A percentile compares a stretch with the other conserved stretches of the same genome.
phyloP scores from a whole-genome alignment of 2,113 vertebrate genomes.

The Brienomyrus brachyistius region DNA sequence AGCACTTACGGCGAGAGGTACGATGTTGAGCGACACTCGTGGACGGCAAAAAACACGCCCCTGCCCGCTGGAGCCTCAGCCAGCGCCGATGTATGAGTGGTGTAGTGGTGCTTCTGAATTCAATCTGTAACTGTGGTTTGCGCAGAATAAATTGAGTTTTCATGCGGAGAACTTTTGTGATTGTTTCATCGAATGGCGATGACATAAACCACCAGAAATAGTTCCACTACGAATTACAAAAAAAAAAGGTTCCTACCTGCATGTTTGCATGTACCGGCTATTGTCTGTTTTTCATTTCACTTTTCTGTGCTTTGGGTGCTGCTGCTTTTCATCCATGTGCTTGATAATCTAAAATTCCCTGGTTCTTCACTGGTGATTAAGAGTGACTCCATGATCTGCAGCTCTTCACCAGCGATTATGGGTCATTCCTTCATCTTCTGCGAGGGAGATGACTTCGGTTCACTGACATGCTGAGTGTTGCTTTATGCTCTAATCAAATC shows the following conservation, averaged over 20 bases:
- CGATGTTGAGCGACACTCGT: not conserved
- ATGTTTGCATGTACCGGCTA: not conserved
- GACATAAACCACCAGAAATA: not conserved
- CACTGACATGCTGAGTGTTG: not conserved
- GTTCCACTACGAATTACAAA: not conserved
- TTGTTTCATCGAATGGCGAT: not conserved
- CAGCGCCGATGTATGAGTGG: not conserved
- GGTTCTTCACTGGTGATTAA: not conserved
- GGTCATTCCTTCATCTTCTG: not conserved
- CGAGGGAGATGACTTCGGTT: not conserved
- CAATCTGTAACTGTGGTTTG: not conserved
- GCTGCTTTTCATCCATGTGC: not conserved
- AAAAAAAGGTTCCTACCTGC: not conserved
- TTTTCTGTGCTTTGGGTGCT: not conserved
- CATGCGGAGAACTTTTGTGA: not conserved
- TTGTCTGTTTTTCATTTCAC: not conserved
- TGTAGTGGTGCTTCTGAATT: conserved; percentile 7
- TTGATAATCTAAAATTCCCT: not conserved
- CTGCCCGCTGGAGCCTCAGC: not conserved
- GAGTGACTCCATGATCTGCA: not conserved
- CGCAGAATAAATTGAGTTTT: not conserved
- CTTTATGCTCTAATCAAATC: not conserved
- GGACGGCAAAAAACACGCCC: not conserved
- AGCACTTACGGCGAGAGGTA: not conserved
- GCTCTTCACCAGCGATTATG: not conserved